Percentiles rank a stretch among this genome's conserved stretches.
Conservation (phyloP, 2,888 invertebrate genomes). For the Orthonychiurus folsomi region DNA sequence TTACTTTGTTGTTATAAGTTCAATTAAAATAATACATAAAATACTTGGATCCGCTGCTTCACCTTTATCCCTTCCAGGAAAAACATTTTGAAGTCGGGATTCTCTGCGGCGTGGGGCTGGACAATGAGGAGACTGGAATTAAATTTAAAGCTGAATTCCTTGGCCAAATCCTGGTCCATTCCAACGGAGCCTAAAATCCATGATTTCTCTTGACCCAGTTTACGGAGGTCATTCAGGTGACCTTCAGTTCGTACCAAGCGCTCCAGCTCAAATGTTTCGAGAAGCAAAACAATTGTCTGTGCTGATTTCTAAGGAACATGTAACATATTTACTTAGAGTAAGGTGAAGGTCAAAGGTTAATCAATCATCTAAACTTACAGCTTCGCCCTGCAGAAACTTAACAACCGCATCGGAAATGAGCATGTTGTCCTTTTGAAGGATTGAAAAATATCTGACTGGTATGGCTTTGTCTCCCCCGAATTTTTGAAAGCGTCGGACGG, state of each 20-base stretch:
- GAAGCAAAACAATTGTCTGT: slow-evolving; percentile 40
- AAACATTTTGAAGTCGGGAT: slow-evolving; percentile 40
- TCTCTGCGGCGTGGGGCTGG: slow-evolving; percentile 37
- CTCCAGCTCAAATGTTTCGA: slow-evolving; percentile 41
- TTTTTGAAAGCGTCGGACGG: slow-evolving; percentile 39
- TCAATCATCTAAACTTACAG: slow-evolving; percentile 27
- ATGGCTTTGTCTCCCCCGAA: slow-evolving; percentile 37
- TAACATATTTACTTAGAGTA: no score
- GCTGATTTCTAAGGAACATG: slow-evolving; percentile 29
- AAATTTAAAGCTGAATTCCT: slow-evolving; percentile 35
- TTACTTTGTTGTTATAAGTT: slow-evolving; percentile 3
- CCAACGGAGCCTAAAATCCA: slow-evolving; percentile 39
- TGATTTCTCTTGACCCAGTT: slow-evolving; percentile 30
- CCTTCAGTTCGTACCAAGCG: slow-evolving; percentile 29
- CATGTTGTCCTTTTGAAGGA: slow-evolving; percentile 38
- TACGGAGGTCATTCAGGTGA: slow-evolving; percentile 27
- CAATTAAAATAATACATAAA: no score
- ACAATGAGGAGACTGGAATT: slow-evolving; percentile 36
- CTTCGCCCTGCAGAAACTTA: slow-evolving; percentile 39
- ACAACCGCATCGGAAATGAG: slow-evolving; percentile 39
- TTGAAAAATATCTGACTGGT: slow-evolving; percentile 35
- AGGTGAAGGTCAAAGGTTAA: no score
- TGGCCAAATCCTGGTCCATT: slow-evolving; percentile 32
- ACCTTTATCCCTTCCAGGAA: slow-evolving; percentile 39
- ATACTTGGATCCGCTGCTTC: neutral